A percentile compares a stretch with the other conserved stretches of the same genome.
Conservation (phyloP, 2,797 vertebrate genomes). For the Podarcis lilfordi region DNA sequence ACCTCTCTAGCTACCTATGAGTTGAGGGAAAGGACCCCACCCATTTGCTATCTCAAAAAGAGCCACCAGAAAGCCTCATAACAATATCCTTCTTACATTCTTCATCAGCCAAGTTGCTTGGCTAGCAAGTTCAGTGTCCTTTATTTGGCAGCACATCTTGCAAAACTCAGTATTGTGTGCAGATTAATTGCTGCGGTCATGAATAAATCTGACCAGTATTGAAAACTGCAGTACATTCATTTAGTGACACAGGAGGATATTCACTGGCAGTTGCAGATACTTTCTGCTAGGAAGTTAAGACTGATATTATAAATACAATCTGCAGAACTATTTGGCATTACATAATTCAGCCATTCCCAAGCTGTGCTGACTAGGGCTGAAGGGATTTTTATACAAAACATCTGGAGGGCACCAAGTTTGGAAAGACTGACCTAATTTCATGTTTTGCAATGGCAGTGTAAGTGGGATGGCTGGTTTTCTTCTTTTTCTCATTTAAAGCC, state of each 20-base stretch:
- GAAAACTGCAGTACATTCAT: conserved; percentile 5
- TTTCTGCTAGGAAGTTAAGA: conserved; percentile 14
- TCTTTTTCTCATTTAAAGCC: neutral
- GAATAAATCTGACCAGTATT: conserved; percentile 32
- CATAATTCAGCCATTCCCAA: too few species aligned
- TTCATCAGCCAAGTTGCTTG: conserved; percentile 29
- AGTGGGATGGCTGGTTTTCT: neutral
- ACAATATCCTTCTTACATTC: conserved; percentile 1
- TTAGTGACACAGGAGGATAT: neutral
- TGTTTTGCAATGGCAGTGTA: neutral
- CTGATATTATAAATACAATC: conserved; percentile 1
- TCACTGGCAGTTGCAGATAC: conserved; percentile 8
- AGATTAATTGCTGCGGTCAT: conserved; percentile 47
- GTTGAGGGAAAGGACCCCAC: too few species aligned
- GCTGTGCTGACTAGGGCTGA: too few species aligned
- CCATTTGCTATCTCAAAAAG: too few species aligned
- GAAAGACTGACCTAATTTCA: neutral
- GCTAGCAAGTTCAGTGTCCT: neutral
- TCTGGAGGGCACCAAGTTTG: too few species aligned
- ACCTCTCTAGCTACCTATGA: too few species aligned
- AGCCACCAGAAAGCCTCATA: too few species aligned
- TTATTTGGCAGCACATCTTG: conserved; percentile 16
- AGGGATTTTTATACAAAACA: too few species aligned
- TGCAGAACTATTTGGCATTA: conserved; percentile 3
- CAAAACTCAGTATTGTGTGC: neutral